These are phyloP conservation scores for Dreissena rostriformis DNA, from an alignment of 1,140 invertebrate species.

Conservation along the genomic window DNA sequence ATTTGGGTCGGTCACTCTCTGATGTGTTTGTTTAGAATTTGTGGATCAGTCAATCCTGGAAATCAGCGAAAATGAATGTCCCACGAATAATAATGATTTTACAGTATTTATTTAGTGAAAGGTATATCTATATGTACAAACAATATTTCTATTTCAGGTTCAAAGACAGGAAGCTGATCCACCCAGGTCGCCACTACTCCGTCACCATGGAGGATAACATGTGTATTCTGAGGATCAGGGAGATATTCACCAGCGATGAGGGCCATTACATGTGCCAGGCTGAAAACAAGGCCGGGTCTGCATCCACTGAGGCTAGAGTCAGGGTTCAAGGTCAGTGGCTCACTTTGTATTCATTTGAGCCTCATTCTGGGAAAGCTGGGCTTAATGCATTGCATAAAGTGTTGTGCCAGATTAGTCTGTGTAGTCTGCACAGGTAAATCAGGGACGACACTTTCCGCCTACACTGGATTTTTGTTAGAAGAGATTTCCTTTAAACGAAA, in stretches of 20 bases:
- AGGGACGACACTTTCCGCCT: no score
- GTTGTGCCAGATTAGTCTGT: no score
- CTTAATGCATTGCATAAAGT: background rate
- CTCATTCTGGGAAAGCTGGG: background rate
- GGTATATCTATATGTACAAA: no score
- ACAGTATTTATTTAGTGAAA: no score
- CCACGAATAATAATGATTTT: no score
- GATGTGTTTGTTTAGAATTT: no score
- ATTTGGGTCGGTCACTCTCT: no score
- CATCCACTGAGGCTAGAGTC: slow-evolving; percentile 72
- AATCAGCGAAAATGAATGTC: no score
- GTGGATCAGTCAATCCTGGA: no score
- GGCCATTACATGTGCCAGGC: slow-evolving; percentile 99
- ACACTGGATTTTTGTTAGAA: no score
- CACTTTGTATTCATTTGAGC: background rate
- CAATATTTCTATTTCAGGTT: slow-evolving; percentile 64
- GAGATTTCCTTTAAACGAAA: no score
- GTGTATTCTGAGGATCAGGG: slow-evolving; percentile 70
- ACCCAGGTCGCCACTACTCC: slow-evolving; percentile 70
- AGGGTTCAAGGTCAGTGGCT: slow-evolving; percentile 74
- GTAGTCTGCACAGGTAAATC: no score
- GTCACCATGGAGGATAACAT: slow-evolving; percentile 66
- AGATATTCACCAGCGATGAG: slow-evolving; percentile 89
- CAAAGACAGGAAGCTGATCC: slow-evolving; percentile 75
- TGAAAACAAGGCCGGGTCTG: slow-evolving; percentile 95